Conservation (phyloP, 2,888 invertebrate genomes). For the Steromphala cineraria region DNA sequence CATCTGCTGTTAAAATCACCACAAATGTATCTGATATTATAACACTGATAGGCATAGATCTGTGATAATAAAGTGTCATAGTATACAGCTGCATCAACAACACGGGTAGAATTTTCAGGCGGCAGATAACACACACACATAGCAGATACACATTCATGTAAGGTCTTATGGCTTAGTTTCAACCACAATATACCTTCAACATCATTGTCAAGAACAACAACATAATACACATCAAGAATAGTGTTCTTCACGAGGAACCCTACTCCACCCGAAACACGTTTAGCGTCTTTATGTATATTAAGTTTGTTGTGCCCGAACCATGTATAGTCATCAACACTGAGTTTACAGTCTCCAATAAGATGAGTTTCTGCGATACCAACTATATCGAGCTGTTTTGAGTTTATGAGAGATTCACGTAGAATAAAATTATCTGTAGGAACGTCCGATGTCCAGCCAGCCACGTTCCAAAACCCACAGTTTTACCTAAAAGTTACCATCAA, state of each 20-base stretch:
- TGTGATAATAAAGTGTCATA: not conserved
- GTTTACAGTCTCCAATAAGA: too few species aligned
- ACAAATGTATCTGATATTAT: not conserved
- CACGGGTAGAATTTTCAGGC: not conserved
- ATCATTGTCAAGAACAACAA: not conserved
- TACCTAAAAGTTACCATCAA: too few species aligned
- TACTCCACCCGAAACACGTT: not conserved
- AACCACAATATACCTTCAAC: not conserved
- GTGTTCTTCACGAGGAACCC: not conserved
- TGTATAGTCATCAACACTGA: too few species aligned
- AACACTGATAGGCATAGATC: not conserved
- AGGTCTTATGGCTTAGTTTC: not conserved
- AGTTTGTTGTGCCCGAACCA: too few species aligned
- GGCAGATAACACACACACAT: not conserved
- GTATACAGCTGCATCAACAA: not conserved
- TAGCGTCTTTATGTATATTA: not conserved
- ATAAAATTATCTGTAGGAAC: too few species aligned
- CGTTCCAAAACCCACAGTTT: too few species aligned
- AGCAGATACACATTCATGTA: not conserved
- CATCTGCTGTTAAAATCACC: not conserved
- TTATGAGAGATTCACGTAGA: too few species aligned
- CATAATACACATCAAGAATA: not conserved
- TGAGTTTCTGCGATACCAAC: too few species aligned
- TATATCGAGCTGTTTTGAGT: too few species aligned
- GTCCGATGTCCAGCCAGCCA: too few species aligned